Percentiles rank a stretch among this genome's conserved stretches.
Evolutionary conservation across 2,888 invertebrate species (phyloP).

Genomic region (Ormia ochracea): DNA sequence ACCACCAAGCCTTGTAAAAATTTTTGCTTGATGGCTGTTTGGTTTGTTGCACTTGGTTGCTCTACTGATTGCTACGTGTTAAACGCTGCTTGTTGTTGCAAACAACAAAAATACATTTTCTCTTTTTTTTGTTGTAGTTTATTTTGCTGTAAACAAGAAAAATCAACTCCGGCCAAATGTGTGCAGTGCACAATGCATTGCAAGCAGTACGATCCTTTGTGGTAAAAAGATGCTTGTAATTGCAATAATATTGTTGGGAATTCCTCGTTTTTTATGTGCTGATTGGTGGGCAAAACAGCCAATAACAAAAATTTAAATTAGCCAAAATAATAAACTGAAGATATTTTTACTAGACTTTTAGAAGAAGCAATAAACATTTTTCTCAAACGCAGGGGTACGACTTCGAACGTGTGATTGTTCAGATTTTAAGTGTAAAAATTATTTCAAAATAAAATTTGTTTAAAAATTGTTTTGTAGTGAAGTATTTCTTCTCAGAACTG

Average conservation of each 20-base stretch:
- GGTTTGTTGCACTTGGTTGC: constrained; percentile 31
- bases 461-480: no score
- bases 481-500: no score
- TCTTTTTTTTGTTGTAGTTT: background rate
- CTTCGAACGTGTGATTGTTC: background rate
- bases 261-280: constrained; percentile 14
- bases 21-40: constrained; percentile 27
- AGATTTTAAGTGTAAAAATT: constrained; percentile 4
- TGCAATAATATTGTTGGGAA: constrained; percentile 28
- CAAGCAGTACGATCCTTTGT: background rate
- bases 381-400: background rate
- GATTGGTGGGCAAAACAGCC: constrained; percentile 24
- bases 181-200: constrained; percentile 26
- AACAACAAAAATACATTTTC: no score
- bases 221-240: background rate
- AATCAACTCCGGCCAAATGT: constrained; percentile 54
- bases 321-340: constrained; percentile 21
- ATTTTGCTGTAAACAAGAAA: constrained; percentile 53
- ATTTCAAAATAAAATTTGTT: background rate
- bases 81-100: constrained; percentile 39
- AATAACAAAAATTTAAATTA: constrained; percentile 52
- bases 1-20: constrained; percentile 29
- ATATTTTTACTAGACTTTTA: background rate
- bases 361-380: background rate
- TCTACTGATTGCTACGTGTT: constrained; percentile 12